Percentiles rank a stretch among this genome's conserved stretches.
These are phyloP conservation scores for Tetanocera ferruginea DNA, from an alignment of 2,888 invertebrate species.

Conservation along the genomic window DNA sequence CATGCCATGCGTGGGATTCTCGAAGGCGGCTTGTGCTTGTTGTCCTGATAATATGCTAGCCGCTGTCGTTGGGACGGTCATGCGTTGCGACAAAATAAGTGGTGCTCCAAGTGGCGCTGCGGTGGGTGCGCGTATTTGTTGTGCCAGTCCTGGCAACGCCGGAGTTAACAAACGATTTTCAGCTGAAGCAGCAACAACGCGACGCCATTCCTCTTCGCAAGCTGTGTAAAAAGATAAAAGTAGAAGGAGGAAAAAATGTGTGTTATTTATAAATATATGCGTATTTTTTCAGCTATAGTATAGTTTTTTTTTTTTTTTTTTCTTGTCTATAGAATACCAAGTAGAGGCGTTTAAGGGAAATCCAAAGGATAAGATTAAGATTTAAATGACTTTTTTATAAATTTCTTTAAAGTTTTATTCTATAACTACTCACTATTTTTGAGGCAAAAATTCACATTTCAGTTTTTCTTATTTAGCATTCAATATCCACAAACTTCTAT, in stretches of 20 bases:
- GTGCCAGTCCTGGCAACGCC: conserved; percentile 75
- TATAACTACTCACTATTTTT: no score
- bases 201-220: conserved; percentile 89
- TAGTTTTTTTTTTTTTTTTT: background rate
- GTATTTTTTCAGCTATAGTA: background rate
- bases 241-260: background rate
- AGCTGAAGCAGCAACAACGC: conserved; percentile 81
- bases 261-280: background rate
- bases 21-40: conserved; percentile 75
- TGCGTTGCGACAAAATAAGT: conserved; percentile 90
- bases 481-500: no score
- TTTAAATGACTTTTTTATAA: no score
- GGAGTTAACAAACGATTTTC: conserved; percentile 82
- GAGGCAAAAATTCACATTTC: no score
- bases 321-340: background rate
- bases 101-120: conserved; percentile 90
- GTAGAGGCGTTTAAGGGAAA: no score
- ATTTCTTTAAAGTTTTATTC: background rate
- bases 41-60: conserved; percentile 74
- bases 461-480: no score
- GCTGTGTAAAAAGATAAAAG: conserved; percentile 71
- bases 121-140: conserved; percentile 76
- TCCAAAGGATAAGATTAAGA: no score
- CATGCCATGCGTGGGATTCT: conserved; percentile 77
- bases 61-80: conserved; percentile 85